These are phyloP conservation scores for Gerosis bhagava DNA, from an alignment of 2,888 invertebrate species.

Conservation along the genomic window DNA sequence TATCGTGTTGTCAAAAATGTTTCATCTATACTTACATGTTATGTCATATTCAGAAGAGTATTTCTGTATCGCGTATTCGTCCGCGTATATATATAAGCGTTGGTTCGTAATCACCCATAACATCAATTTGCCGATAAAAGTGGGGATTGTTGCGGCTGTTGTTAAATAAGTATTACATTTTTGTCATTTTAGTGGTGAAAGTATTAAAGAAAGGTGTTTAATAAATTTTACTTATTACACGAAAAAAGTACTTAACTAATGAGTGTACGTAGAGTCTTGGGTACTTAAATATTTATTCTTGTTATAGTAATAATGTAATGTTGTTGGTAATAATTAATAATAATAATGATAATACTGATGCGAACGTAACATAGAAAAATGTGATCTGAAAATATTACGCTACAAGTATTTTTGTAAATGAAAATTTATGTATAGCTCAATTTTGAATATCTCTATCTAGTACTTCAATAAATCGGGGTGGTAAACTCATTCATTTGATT, in stretches of 20 bases:
- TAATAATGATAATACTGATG: constrained; percentile 5
- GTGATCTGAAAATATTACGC: constrained; percentile 78
- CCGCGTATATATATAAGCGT: too few species aligned
- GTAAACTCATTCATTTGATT: too few species aligned
- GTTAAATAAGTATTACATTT: background rate
- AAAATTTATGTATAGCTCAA: constrained; percentile 78
- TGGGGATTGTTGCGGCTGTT: background rate
- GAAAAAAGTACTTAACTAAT: constrained; percentile 28
- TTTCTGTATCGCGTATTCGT: too few species aligned
- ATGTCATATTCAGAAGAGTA: too few species aligned
- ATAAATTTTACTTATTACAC: constrained; percentile 6
- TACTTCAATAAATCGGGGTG: too few species aligned
- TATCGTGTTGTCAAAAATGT: too few species aligned
- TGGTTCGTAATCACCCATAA: too few species aligned
- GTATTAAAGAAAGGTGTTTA: constrained; percentile 7
- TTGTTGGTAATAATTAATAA: constrained; percentile 35
- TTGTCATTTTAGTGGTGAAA: background rate
- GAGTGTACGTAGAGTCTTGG: constrained; percentile 14
- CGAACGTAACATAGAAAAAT: constrained; percentile 56
- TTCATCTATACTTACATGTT: too few species aligned
- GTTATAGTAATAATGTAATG: too few species aligned
- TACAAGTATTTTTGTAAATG: constrained; percentile 79
- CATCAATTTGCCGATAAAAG: too few species aligned
- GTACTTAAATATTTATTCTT: constrained; percentile 23
- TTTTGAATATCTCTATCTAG: constrained; percentile 64